Base-by-base conservation (phyloP, 2,888 invertebrate species). In the Gonocerus acuteangulatus region DNA sequence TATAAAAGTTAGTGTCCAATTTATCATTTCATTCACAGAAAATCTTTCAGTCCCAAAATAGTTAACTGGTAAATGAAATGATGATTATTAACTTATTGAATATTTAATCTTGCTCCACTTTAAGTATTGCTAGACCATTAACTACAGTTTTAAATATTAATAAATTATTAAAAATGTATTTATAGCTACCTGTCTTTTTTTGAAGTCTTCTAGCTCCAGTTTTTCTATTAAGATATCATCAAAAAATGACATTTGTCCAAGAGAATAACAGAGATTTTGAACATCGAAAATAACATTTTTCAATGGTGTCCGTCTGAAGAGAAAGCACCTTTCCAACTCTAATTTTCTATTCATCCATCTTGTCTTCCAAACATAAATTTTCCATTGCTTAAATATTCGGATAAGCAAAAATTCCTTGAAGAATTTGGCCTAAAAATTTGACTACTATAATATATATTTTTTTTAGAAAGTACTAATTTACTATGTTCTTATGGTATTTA, bases 201-300 rank as follows among this genome's bases (percentile, higher is more conserved):
- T 78, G 68, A 87, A 89, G 69, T 84, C 82, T 71, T 85, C 86
- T 45, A 87, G 72, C 62, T 78, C 73, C 69, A 78, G 74, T 65
- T 79, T 76, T 67, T 82, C 77, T 7, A 75, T 75, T 15, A 69
- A 58, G 1, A 72, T 72, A 0, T 79, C 69, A 71, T 87, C 83
- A 1, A 82, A 77, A 70, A 88, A 86, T 15, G 81, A 81, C 47
- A 80, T 76, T 58, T 78, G 76, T 19, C 79, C 76, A 77, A 87
- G 80, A 52, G 80, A 77, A 56, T 80, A 80, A 69, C 83, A 83
- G 79, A 87, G 83, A 0, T 80, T 76, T 67, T 86, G 83, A 51
- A 92, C 79, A 66, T 80, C 80, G 1, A 91, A 74, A 49, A 92
- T 74, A 0, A 89, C 87, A 63, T 80, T 80, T 15, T 86, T 81